Percentiles rank a stretch among this genome's conserved stretches.
These are phyloP conservation scores for Bathybates hornii DNA, from an alignment of 2,113 vertebrate genomes.

Conservation along the genomic window DNA sequence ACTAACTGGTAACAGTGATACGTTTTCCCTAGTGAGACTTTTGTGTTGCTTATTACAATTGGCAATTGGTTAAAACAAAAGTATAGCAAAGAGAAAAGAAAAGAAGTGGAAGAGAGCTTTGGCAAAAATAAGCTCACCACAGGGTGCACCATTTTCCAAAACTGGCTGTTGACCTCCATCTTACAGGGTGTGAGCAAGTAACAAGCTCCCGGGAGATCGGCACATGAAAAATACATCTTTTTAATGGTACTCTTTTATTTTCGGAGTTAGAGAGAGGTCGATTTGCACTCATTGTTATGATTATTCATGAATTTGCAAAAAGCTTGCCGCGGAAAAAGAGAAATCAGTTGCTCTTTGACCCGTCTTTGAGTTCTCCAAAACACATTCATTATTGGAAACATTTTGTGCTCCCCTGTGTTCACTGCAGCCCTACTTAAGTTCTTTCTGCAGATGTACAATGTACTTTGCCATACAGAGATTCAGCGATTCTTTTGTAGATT, in stretches of 20 bases:
- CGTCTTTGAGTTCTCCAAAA: slow-evolving; percentile 8
- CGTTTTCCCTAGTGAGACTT: not conserved
- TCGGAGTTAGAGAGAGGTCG: not conserved
- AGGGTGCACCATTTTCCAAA: slow-evolving; percentile 26
- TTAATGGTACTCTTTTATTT: slow-evolving; percentile 43
- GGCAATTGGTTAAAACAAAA: not conserved
- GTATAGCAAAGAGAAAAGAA: not conserved
- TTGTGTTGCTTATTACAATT: not conserved
- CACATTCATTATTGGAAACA: slow-evolving; percentile 14
- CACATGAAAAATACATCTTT: slow-evolving; percentile 19
- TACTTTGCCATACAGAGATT: not conserved
- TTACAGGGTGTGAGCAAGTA: slow-evolving; percentile 22
- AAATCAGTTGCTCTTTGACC: slow-evolving; percentile 37
- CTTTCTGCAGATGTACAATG: not conserved
- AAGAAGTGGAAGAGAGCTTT: not conserved
- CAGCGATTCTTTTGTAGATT: not conserved
- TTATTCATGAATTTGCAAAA: slow-evolving; percentile 30
- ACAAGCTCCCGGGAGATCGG: slow-evolving; percentile 54
- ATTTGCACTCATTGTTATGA: not conserved
- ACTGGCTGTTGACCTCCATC: slow-evolving; percentile 54
- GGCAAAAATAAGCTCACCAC: slow-evolving; percentile 33
- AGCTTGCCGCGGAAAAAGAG: not conserved
- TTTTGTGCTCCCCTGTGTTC: slow-evolving; percentile 8
- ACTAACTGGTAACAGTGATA: not conserved
- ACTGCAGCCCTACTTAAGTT: not conserved